These are phyloP conservation scores for Thrips palmi DNA, from an alignment of 1,140 invertebrate genomes.

Conservation along the genomic window DNA sequence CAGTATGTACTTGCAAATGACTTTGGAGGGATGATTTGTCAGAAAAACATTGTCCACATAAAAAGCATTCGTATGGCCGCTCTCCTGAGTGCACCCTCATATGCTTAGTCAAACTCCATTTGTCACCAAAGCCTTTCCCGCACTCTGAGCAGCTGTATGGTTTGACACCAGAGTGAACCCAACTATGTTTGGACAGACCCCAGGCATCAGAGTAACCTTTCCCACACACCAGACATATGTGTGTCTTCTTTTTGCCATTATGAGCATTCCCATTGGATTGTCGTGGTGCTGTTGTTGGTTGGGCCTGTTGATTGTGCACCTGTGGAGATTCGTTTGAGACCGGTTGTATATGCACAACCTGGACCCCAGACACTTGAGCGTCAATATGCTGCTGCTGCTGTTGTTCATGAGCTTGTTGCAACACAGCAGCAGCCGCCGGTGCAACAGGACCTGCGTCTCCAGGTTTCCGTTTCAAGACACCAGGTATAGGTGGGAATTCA, in stretches of 20 bases:
- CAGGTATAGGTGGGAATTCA: no score
- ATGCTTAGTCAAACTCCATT: slow-evolving; percentile 13
- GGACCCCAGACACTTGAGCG: no score
- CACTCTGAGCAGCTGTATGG: slow-evolving; percentile 6
- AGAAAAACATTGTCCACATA: slow-evolving; percentile 16
- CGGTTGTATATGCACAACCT: no score
- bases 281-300: no score
- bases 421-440: no score
- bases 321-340: no score
- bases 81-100: slow-evolving; percentile 17
- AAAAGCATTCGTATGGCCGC: slow-evolving; percentile 18
- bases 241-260: slow-evolving; percentile 14
- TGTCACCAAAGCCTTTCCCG: slow-evolving; percentile 5
- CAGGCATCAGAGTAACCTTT: slow-evolving; percentile 22
- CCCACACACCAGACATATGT: slow-evolving; percentile 12
- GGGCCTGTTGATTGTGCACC: no score
- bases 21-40: slow-evolving; percentile 10
- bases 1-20: slow-evolving; percentile 20
- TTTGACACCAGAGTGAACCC: slow-evolving; percentile 16
- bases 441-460: no score
- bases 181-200: slow-evolving; percentile 21
- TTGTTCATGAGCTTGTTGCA: no score
- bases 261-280: no score
- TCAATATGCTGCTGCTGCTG: no score
- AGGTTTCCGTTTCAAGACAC: no score